Evolutionary conservation across 2,113 vertebrate genomes (phyloP).

Genomic region (Xiphias gladius): DNA sequence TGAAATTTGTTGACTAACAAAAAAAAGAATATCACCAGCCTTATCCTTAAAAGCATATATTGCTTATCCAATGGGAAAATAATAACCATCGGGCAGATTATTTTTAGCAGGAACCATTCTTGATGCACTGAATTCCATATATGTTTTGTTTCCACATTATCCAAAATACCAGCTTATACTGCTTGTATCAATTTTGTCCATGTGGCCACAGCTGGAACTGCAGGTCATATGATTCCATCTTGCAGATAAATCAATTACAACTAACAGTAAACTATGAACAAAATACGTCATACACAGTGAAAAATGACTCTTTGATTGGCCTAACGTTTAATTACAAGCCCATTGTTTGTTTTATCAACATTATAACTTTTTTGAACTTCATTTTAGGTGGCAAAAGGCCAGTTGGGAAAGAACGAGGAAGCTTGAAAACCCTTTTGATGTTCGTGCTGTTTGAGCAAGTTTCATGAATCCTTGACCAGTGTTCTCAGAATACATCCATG

Average conservation of each 20-base stretch:
- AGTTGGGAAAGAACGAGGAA: neutral
- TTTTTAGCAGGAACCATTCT: neutral
- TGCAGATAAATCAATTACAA: neutral
- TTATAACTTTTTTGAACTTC: slow-evolving; percentile 3
- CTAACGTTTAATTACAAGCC: slow-evolving; percentile 7
- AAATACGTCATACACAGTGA: neutral
- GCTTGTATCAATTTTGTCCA: neutral
- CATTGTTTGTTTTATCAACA: neutral
- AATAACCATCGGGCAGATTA: neutral
- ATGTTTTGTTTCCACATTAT: neutral
- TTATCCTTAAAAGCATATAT: too few relatives aligned
- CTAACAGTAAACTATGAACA: neutral
- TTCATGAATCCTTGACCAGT: slow-evolving; percentile 10
- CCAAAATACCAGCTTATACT: neutral
- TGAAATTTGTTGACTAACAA: too few relatives aligned
- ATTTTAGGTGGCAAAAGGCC: neutral
- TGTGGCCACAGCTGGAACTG: slow-evolving; percentile 17
- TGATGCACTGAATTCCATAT: neutral
- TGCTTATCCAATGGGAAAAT: too few relatives aligned
- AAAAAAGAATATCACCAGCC: too few relatives aligned
- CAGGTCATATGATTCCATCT: neutral
- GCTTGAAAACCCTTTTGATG: neutral
- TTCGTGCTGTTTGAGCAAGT: slow-evolving; percentile 20
- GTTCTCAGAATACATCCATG: neutral
- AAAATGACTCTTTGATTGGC: neutral